Evolutionary conservation across 2,797 vertebrate species (phyloP), one percentile per base, ranked within the genome.

Genomic region (Leuciscus waleckii): DNA sequence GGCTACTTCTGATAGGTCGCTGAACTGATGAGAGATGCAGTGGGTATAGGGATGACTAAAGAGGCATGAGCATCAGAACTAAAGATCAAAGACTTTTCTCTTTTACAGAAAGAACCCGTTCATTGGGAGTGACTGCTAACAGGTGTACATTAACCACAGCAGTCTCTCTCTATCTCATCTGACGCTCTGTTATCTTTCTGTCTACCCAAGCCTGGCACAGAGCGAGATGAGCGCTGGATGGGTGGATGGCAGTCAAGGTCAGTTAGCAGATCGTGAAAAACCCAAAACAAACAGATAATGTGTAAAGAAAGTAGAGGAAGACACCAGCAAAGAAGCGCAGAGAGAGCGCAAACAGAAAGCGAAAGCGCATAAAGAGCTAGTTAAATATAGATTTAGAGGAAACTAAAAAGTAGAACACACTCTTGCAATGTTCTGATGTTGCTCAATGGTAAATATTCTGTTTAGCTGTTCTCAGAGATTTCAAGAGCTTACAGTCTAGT

Each of bases 361-460:
- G 85, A 86, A 82, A 86, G 79, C 4, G 35, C 29, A 74, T 70
- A 19, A 43, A 61, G 83, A 79, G 84, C 5, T 35, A 14, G 43
- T 29, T 81, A 82, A 74, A 67, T 67, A 65, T 74, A 81, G 69
- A 81, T 76, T 78, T 69, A 81, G 63, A 84, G 74, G 82, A 84
- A 84, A 74, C 58, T 49, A 83, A 67, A 65, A 83, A 67, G 56
- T 76, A 83, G 82, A 83, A 83, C 71, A n/a, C 19, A 39, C 1
- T 17, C 41, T 37, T 91, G 91, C 90, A 90, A 91, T 91, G 88
- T 88, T 90, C 92, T 81, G 21, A 79, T 2, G 5, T 32, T 70
- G 51, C 63, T 65, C 49, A 85, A 68, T 4, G 35, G 7, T n/a
- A 37, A 39, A 26, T 51, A 74, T 49, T 46, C 11, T 56, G 32